Base-by-base conservation (phyloP, 2,888 invertebrate species). In the Sarcophaga subvicina region DNA sequence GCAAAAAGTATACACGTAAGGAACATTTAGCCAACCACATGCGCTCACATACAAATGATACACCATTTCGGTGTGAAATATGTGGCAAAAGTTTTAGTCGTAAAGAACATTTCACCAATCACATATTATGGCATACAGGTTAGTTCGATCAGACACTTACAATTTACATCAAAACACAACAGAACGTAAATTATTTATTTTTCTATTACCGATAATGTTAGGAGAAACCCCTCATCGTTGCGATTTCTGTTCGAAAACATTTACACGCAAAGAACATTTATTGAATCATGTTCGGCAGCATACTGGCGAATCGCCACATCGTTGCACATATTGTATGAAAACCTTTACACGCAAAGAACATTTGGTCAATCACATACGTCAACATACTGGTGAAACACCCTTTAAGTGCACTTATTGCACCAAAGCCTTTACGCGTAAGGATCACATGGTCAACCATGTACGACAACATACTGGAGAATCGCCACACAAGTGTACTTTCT, bases 41-140 rank as follows among this genome's bases (percentile, higher is more conserved):
- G 96, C 95, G 97, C 90, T 97, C 97, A 87, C 97, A 97, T 93
- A 97, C 97, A 89, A 97, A 97, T 92, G 97, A 97, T 94, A 97
- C 97, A 85, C 97, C 97, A 86, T 97, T 96, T 94, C 95, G 97
- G 91, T 98, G 97, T 94, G 97, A 97, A 93, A 96, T 97, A 92
- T 97, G 97, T 94, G 97, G 97, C 93, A 97, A 97, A 94, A 96
- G 97, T 89, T 97, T 97, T 94, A 97, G 97, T 86, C 95, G 97
- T 92, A 97, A 97, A 94, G 97, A 97, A 94, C 97, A 97, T 94
- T 97, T 97, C 94, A 97, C 96, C 95, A 97, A 97, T 94, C 97
- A 97, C 94, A 97, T 97, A 93, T 95, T 97, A 95, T 97, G 97
- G 97, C 97, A 97, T 93, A 97, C 97, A 91, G 96, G 95, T 95